phyloP scores from a whole-genome alignment of 2,888 invertebrate genomes.

The Drosophila merina region DNA sequence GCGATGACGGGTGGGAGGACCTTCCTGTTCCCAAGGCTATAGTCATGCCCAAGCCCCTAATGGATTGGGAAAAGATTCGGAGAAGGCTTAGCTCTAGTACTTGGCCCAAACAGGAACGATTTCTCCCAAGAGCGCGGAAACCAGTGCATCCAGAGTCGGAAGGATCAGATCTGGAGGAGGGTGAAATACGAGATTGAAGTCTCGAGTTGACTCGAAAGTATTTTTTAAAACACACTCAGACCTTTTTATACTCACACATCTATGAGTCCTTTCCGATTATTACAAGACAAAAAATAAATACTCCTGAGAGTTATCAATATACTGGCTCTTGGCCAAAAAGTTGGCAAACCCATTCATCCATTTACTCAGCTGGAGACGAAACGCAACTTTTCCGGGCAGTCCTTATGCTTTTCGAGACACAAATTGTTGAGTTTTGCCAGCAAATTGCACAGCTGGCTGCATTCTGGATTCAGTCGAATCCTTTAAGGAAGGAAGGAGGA shows the following conservation, averaged over 20 bases:
- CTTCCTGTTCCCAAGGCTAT: neutral
- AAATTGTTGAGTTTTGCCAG: constrained; percentile 67
- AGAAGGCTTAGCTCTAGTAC: neutral
- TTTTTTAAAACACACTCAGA: neutral
- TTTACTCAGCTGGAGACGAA: constrained; percentile 24
- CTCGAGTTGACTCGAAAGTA: neutral
- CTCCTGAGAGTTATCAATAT: constrained; percentile 40
- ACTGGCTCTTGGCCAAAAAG: constrained; percentile 30
- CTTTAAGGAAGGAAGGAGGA: neutral
- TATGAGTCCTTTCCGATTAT: neutral
- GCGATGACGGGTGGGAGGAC: too few relatives aligned
- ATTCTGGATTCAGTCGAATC: constrained; percentile 48
- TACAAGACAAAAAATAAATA: neutral
- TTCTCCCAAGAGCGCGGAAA: neutral
- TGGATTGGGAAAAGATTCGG: neutral
- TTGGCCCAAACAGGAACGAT: neutral
- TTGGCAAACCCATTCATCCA: constrained; percentile 30
- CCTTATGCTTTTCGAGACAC: constrained; percentile 58
- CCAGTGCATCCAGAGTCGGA: too few relatives aligned
- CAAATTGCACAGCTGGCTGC: constrained; percentile 75
- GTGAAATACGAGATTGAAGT: constrained; percentile 41
- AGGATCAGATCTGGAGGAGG: constrained; percentile 40
- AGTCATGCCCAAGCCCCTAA: constrained; percentile 1
- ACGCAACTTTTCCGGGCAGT: constrained; percentile 16
- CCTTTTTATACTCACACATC: neutral